Conservation (phyloP, 2,113 vertebrate species). For the Chamaea fasciata region DNA sequence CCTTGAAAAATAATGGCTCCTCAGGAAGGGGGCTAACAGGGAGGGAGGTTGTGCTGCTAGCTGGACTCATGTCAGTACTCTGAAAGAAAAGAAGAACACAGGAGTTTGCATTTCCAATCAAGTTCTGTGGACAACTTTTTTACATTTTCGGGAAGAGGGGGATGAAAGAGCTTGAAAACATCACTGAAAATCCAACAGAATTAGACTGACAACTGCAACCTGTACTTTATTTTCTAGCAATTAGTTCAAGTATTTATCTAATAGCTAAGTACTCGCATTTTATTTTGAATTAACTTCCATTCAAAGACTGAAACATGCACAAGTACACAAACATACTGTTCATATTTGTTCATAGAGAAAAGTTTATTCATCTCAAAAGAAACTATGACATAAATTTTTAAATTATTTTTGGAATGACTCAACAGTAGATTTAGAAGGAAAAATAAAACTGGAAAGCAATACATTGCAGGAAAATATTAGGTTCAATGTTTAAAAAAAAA, state of each 20-base stretch:
- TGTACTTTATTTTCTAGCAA: neutral
- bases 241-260: neutral
- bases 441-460: neutral
- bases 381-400: neutral
- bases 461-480: neutral
- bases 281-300: neutral
- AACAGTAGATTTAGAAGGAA: neutral
- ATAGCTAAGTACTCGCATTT: neutral
- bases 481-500: neutral
- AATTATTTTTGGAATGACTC: neutral
- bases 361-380: accelerated
- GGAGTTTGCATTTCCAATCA: neutral
- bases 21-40: constrained; percentile 93
- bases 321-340: neutral
- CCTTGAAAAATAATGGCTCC: constrained; percentile 88
- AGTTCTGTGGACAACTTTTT: neutral
- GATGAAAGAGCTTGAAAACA: neutral
- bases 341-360: neutral
- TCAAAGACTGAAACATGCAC: neutral
- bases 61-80: constrained; percentile 91
- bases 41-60: constrained; percentile 90
- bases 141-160: neutral
- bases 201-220: neutral
- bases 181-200: neutral
- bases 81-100: constrained; percentile 64